Conservation (phyloP, 2,113 vertebrate genomes). For the Saguinus midas region DNA sequence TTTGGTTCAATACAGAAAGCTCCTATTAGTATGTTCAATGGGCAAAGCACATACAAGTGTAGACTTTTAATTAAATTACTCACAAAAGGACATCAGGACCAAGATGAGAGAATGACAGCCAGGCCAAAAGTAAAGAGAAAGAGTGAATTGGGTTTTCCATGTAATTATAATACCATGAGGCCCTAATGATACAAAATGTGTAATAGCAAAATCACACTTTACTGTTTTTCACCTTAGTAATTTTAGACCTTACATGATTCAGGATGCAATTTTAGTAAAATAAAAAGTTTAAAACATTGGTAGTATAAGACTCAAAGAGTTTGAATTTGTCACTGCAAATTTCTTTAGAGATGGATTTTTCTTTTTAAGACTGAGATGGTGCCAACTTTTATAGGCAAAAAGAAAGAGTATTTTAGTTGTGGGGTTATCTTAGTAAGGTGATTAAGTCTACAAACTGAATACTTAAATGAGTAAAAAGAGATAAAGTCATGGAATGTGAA, state of each 20-base stretch:
- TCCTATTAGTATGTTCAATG: constrained; percentile 38
- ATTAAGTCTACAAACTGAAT: constrained; percentile 71
- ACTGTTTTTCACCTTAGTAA: constrained; percentile 30
- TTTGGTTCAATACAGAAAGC: constrained; percentile 19
- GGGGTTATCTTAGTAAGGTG: constrained; percentile 73
- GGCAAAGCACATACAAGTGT: not conserved
- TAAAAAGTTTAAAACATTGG: constrained; percentile 33
- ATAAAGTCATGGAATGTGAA: constrained; percentile 66
- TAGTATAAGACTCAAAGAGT: constrained; percentile 24
- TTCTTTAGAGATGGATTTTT: constrained; percentile 56
- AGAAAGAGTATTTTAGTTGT: constrained; percentile 14
- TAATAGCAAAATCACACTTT: constrained; percentile 1
- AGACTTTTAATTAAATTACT: constrained; percentile 37
- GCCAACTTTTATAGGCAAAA: constrained; percentile 35
- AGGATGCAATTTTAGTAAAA: constrained; percentile 36
- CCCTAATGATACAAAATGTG: constrained; percentile 6
- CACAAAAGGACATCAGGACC: constrained; percentile 6
- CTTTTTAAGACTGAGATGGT: constrained; percentile 46
- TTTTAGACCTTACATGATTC: constrained; percentile 5
- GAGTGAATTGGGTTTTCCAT: not conserved
- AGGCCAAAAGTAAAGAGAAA: constrained; percentile 32
- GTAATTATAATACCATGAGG: constrained; percentile 8
- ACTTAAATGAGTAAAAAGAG: constrained; percentile 60
- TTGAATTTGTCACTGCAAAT: constrained; percentile 36
- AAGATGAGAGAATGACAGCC: constrained; percentile 11